Percentiles rank a stretch among this genome's conserved stretches.
Conservation (phyloP, 2,113 vertebrate genomes). For the Tetrax tetrax region DNA sequence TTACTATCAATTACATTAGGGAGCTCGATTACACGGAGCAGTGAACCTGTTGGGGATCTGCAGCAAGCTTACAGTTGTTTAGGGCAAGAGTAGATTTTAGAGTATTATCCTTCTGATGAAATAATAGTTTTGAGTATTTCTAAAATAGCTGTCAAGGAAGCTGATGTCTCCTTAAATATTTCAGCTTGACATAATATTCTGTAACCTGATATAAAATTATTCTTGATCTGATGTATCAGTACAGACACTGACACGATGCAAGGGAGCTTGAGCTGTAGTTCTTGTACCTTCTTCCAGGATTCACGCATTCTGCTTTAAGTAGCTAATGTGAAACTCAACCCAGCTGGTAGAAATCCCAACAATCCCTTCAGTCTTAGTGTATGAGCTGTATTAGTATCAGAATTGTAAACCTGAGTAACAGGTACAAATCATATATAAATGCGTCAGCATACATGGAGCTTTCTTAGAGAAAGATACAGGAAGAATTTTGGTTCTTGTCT, state of each 20-base stretch:
- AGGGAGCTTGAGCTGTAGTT: neutral
- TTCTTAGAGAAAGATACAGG: neutral
- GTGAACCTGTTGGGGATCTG: neutral
- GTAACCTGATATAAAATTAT: neutral
- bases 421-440: neutral
- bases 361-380: neutral
- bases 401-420: neutral
- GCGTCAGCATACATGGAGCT: neutral
- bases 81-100: neutral
- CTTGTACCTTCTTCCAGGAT: neutral
- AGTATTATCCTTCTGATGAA: neutral
- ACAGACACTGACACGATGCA: rapidly evolving
- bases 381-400: neutral
- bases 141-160: neutral
- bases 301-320: neutral
- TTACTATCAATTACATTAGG: neutral
- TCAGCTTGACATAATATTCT: neutral
- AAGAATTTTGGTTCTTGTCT: neutral
- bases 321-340: neutral
- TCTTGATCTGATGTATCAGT: rapidly evolving
- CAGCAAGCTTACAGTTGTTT: neutral
- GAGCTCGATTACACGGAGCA: neutral
- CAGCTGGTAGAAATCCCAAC: neutral
- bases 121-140: neutral
- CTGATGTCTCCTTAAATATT: neutral